Percentiles rank a stretch among this genome's conserved stretches.
phyloP scores from a whole-genome alignment of 1,140 invertebrate genomes.

The Dendroctonus ponderosae region DNA sequence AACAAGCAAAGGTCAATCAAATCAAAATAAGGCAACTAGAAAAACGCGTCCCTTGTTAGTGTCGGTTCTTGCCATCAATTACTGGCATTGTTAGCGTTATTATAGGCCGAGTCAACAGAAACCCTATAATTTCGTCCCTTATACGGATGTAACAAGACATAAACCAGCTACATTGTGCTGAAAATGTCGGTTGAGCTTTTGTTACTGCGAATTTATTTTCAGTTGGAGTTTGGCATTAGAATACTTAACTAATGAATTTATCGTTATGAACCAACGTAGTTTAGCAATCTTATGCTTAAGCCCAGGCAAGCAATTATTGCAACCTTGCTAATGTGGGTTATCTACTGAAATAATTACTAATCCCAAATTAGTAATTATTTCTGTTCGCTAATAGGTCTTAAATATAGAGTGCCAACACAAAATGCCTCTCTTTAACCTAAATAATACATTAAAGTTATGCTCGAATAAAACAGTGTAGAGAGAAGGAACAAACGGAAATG shows the following conservation, averaged over 20 bases:
- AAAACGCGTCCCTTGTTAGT: conserved; percentile 30
- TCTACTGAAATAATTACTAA: too few species aligned
- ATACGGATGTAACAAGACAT: conserved; percentile 32
- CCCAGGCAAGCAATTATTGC: too few species aligned
- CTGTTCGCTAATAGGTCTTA: too few species aligned
- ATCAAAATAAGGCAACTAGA: conserved; percentile 7
- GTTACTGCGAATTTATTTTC: conserved; percentile 23
- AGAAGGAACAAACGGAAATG: too few species aligned
- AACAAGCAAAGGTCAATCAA: conserved; percentile 1
- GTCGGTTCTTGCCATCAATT: conserved; percentile 28
- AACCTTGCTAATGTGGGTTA: too few species aligned
- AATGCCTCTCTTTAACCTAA: too few species aligned
- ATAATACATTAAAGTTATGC: too few species aligned
- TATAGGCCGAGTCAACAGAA: conserved; percentile 32
- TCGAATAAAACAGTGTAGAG: too few species aligned
- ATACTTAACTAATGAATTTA: conserved; percentile 8
- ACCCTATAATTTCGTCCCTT: conserved; percentile 31
- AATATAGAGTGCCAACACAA: too few species aligned
- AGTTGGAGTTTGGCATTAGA: conserved; percentile 6
- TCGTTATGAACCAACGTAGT: not conserved
- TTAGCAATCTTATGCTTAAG: too few species aligned
- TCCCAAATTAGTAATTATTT: too few species aligned
- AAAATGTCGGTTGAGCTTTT: conserved; percentile 17
- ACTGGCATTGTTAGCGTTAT: conserved; percentile 32
- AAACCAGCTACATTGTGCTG: conserved; percentile 28